Evolutionary conservation across 2,113 vertebrate genomes (phyloP).

Genomic region (Cairina moschata): DNA sequence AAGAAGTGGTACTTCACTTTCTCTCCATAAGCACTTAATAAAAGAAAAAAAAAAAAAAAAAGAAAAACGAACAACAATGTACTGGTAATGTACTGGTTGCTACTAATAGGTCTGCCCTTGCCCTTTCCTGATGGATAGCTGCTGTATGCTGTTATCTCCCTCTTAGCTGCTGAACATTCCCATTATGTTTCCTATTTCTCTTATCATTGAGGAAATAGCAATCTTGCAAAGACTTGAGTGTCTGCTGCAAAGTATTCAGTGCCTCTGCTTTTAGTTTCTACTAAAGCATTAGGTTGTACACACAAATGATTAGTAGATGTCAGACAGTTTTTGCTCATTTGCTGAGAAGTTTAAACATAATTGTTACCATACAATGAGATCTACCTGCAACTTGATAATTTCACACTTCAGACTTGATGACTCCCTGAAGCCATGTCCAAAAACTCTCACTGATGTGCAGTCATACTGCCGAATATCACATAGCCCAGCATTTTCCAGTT

Average conservation of each 20-base stretch:
- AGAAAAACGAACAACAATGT: rapidly evolving
- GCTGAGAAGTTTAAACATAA: background rate
- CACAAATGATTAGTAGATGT: background rate
- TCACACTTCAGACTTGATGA: slow-evolving; percentile 87
- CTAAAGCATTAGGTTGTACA: background rate
- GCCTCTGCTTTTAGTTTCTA: slow-evolving; percentile 21
- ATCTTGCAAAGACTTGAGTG: background rate
- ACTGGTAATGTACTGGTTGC: background rate
- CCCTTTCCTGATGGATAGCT: slow-evolving; percentile 26
- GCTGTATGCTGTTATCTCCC: background rate
- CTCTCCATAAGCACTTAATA: slow-evolving; percentile 25
- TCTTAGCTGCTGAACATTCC: background rate
- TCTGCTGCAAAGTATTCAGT: slow-evolving; percentile 2
- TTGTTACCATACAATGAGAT: background rate
- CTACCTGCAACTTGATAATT: slow-evolving; percentile 88
- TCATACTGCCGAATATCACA: slow-evolving; percentile 81
- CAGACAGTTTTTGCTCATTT: background rate
- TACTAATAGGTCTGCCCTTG: slow-evolving; percentile 3
- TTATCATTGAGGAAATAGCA: slow-evolving; percentile 6
- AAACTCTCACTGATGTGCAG: slow-evolving; percentile 81
- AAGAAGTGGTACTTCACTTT: background rate
- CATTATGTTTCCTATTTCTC: slow-evolving; percentile 21
- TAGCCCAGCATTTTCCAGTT: slow-evolving; percentile 84
- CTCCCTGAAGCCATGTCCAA: slow-evolving; percentile 85
- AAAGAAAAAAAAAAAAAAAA: background rate